These are phyloP conservation scores for Ia io DNA, from an alignment of 2,113 vertebrate genomes.

Conservation along the genomic window DNA sequence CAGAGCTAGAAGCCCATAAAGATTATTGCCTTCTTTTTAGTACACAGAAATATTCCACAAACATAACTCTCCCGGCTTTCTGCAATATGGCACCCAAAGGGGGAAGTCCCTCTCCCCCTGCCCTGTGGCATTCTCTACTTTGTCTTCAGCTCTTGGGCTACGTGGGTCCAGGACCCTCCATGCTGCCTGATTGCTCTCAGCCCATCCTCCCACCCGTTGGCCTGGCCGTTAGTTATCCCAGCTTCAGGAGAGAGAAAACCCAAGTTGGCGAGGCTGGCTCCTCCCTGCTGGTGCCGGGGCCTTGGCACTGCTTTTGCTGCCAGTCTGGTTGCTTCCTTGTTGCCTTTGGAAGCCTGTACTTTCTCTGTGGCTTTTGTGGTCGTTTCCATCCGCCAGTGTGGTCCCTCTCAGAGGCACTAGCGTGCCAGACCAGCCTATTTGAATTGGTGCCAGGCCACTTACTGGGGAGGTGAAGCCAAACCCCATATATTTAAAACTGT, in stretches of 20 bases:
- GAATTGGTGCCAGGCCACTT: conserved; percentile 86
- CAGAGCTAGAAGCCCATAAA: conserved; percentile 66
- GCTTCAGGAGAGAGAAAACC: conserved; percentile 31
- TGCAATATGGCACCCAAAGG: neutral
- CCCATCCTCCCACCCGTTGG: neutral
- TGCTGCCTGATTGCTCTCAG: neutral
- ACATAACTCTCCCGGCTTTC: conserved; percentile 53
- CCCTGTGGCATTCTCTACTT: neutral
- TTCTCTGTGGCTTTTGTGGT: conserved; percentile 86
- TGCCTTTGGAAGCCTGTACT: conserved; percentile 84
- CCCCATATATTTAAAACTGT: conserved; percentile 86
- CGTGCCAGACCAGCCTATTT: conserved; percentile 85
- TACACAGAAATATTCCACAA: conserved; percentile 52
- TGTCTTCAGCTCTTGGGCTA: neutral
- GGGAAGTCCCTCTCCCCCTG: neutral
- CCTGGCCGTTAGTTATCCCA: neutral
- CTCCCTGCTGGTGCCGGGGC: conserved; percentile 58
- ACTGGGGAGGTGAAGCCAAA: conserved; percentile 85
- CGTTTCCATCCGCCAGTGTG: conserved; percentile 89
- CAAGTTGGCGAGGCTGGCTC: conserved; percentile 47
- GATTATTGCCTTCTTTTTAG: conserved; percentile 68
- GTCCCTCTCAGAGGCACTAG: conserved; percentile 83
- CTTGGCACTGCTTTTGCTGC: conserved; percentile 77
- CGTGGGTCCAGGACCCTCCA: neutral
- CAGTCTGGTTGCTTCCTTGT: conserved; percentile 81